These are phyloP conservation scores for Chelon labrosus DNA, from an alignment of 2,797 vertebrate species.

Conservation along the genomic window DNA sequence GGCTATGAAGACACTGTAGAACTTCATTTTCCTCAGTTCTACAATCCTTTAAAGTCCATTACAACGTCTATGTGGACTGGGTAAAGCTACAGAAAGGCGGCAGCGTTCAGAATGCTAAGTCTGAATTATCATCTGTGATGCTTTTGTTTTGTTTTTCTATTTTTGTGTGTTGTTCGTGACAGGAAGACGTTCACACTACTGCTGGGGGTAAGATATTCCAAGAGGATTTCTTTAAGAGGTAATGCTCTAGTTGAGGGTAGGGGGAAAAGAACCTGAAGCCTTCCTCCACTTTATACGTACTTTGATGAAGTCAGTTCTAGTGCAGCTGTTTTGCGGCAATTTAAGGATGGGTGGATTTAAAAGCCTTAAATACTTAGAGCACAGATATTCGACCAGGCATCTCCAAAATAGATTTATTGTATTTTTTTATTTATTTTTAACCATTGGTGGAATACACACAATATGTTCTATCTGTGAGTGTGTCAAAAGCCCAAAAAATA, in stretches of 20 bases:
- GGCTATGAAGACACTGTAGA: constrained; percentile 35
- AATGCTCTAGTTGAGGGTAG: constrained; percentile 37
- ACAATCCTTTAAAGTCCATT: constrained; percentile 56
- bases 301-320: constrained; percentile 12
- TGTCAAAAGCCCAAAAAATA: background rate
- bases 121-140: constrained; percentile 10
- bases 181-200: constrained; percentile 15
- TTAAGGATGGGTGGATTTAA: background rate
- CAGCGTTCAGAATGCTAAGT: constrained; percentile 20
- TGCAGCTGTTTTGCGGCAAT: constrained; percentile 1
- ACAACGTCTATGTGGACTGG: constrained; percentile 28
- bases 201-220: constrained; percentile 24
- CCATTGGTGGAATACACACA: background rate
- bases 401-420: background rate
- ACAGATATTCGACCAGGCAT: background rate
- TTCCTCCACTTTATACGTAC: constrained; percentile 22
- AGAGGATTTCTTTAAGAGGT: constrained; percentile 29
- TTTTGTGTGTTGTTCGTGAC: constrained; percentile 14
- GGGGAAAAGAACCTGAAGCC: constrained; percentile 21
- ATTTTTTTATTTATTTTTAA: background rate
- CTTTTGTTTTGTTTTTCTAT: constrained; percentile 2
- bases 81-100: constrained; percentile 28
- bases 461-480: too few species aligned
- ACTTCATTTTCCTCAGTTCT: constrained; percentile 51
- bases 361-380: background rate